phyloP scores from a whole-genome alignment of 1,140 invertebrate species.

The Drosophila persimilis region DNA sequence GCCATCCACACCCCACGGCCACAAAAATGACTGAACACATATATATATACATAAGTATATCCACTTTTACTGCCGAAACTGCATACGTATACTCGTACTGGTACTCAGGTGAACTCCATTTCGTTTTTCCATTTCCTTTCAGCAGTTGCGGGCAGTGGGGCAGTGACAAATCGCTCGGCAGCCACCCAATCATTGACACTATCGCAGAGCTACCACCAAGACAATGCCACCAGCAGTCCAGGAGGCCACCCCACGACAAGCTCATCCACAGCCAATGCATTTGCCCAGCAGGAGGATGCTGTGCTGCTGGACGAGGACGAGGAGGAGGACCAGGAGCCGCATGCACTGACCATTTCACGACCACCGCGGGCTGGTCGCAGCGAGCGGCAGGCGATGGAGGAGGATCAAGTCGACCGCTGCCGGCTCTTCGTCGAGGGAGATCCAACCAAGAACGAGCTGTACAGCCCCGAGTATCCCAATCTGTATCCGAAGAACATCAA shows the following conservation, averaged over 20 bases:
- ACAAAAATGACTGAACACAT: conserved; percentile 2
- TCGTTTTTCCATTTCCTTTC: conserved; percentile 34
- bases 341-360: conserved; percentile 35
- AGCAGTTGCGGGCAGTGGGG: conserved; percentile 32
- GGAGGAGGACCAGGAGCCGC: not conserved
- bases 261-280: not conserved
- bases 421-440: conserved; percentile 85
- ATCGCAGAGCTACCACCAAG: no score
- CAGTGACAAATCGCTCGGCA: conserved; percentile 17
- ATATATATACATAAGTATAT: not conserved
- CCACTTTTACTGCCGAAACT: no score
- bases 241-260: not conserved
- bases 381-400: conserved; percentile 46
- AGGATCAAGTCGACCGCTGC: conserved; percentile 72
- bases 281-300: conserved; percentile 20
- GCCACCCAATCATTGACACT: no score
- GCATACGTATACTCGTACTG: not conserved
- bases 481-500: conserved; percentile 89
- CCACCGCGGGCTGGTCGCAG: conserved; percentile 37
- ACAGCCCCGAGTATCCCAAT: conserved; percentile 89
- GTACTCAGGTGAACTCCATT: conserved; percentile 24
- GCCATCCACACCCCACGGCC: not conserved
- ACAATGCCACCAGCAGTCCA: not conserved
- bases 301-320: conserved; percentile 21
- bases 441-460: conserved; percentile 86